Evolutionary conservation across 1,140 invertebrate genomes (phyloP).

Genomic region (Drosophila orosa): DNA sequence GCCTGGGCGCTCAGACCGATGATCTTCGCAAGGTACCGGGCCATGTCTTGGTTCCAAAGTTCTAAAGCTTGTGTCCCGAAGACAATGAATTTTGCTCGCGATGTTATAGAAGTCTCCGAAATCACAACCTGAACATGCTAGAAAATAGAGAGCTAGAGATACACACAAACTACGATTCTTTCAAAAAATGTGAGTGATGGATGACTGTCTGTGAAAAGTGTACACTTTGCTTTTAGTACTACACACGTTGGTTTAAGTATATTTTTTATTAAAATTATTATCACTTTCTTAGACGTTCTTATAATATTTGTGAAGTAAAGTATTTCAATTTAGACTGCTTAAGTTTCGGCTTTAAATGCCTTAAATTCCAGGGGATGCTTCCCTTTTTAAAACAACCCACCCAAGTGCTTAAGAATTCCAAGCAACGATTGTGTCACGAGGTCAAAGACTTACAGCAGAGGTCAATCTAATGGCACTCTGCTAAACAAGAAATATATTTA

Average conservation of each 20-base stretch:
- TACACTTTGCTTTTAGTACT: not conserved
- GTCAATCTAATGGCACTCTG: not conserved
- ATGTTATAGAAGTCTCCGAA: constrained; percentile 21
- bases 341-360: not conserved
- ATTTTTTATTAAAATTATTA: no score
- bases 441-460: not conserved
- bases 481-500: not conserved
- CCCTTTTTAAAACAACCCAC: constrained; percentile 12
- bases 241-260: no score
- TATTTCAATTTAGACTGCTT: not conserved
- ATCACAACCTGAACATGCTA: constrained; percentile 26
- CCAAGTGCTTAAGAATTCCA: constrained; percentile 4
- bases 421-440: constrained; percentile 14
- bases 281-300: not conserved
- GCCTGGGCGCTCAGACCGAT: constrained; percentile 41
- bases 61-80: constrained; percentile 11
- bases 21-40: constrained; percentile 53
- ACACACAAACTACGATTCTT: constrained; percentile 1
- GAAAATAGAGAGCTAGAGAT: constrained; percentile 13
- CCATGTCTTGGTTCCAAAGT: constrained; percentile 31
- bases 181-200: not conserved
- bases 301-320: not conserved
- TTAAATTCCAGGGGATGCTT: not conserved
- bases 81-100: constrained; percentile 23
- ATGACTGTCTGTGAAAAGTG: not conserved